Conservation (phyloP, 2,888 invertebrate genomes). For the Anticlea derivata region DNA sequence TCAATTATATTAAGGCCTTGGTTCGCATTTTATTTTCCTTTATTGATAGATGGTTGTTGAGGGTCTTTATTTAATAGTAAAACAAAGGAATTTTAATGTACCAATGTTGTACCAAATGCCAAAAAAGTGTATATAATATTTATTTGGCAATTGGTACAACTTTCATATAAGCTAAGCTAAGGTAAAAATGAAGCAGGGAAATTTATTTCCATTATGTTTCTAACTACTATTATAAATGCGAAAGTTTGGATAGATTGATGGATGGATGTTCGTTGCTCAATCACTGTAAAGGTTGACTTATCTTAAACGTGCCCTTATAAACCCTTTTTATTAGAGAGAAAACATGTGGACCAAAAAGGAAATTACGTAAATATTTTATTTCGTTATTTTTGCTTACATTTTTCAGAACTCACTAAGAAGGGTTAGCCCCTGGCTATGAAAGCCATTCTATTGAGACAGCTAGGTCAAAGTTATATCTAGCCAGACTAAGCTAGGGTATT, state of each 20-base stretch:
- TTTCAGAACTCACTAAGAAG: conserved; percentile 12
- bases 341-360: not conserved
- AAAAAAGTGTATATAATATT: too few species aligned
- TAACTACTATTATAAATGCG: too few species aligned
- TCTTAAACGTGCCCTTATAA: too few species aligned
- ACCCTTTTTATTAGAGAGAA: not conserved
- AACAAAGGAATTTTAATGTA: not conserved
- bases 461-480: conserved; percentile 9
- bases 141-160: too few species aligned
- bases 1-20: conserved; percentile 4
- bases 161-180: too few species aligned
- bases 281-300: too few species aligned
- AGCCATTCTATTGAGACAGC: conserved; percentile 3
- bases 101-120: too few species aligned
- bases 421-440: conserved; percentile 2
- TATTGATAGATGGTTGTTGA: not conserved
- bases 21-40: not conserved
- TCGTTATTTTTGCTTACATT: conserved; percentile 2
- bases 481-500: conserved; percentile 8
- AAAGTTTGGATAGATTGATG: too few species aligned
- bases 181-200: too few species aligned
- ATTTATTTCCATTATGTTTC: too few species aligned
- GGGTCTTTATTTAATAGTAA: not conserved
- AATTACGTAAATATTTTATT: not conserved
- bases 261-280: too few species aligned